Evolutionary conservation across 2,888 invertebrate species (phyloP).

Genomic region (Chrysina gloriosa): DNA sequence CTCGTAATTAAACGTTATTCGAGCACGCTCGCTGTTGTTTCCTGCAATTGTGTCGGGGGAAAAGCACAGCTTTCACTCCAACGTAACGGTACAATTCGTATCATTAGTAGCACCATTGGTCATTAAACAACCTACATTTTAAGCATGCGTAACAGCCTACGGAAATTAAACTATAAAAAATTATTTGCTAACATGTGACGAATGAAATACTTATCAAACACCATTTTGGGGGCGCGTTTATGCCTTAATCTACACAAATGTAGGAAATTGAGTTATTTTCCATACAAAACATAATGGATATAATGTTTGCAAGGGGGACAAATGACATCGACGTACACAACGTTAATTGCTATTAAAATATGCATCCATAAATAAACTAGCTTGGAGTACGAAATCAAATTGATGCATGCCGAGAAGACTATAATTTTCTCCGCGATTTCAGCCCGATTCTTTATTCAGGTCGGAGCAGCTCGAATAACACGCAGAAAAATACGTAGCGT

Average conservation of each 20-base stretch:
- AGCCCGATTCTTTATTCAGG: neutral
- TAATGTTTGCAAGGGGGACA: no score
- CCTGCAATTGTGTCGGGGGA: neutral
- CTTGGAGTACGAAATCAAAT: no score
- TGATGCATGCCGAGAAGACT: neutral
- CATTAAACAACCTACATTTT: neutral
- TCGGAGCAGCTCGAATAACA: neutral
- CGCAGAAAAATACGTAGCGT: neutral
- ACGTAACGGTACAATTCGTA: neutral
- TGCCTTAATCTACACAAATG: neutral
- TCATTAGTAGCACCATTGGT: conserved; percentile 1
- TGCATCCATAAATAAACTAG: no score
- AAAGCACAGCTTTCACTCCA: neutral
- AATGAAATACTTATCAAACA: no score
- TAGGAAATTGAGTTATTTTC: no score
- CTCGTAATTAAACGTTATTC: conserved; percentile 22
- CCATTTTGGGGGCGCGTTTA: neutral
- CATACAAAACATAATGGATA: no score
- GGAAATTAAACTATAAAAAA: conserved; percentile 21
- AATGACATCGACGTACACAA: no score
- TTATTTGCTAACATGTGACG: neutral
- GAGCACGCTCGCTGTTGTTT: conserved; percentile 5
- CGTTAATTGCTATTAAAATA: no score
- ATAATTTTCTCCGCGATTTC: neutral
- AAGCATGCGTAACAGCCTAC: neutral